Evolutionary conservation across 2,797 vertebrate species (phyloP), one percentile per base, ranked within the genome.

Genomic region (Gallinago stenura): DNA sequence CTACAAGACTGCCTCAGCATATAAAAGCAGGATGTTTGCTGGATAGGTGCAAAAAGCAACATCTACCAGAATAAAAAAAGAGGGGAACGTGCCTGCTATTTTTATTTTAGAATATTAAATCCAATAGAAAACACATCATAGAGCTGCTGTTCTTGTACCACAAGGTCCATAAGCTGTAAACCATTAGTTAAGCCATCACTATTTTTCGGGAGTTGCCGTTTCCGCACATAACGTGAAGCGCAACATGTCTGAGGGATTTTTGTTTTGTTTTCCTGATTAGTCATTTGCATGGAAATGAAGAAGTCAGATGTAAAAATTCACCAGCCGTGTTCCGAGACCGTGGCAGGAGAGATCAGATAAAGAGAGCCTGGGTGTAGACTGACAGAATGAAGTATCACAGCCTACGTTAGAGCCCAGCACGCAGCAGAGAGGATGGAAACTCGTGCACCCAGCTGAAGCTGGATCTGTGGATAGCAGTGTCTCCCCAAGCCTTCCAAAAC

Each of bases 381-480:
- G 73, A 64, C 0, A 66, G 77, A 69, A n/a, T 43, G 26, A 77
- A 87, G 30, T 6, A 24, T 7, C 26, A 6, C 46, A 66, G 72
- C 7, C 72, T 25, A 6, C 4, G 1, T 6, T 6, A 43, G 50
- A 81, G 51, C 21, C 41, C 75, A 56, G 75, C 45, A 64, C 33
- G 8, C 0, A 5, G 26, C 24, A 41, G 22, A 60, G 43, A 60
- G 43, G 56, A 68, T 15, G 30, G 82, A 37, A 53, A 79, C 1
- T 0, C 1, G 0, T 4, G 30, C 24, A 17, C 20, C 43, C 60
- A 66, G 53, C 62, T 2, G 20, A 33, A 88, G n/a, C 9, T 35
- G 26, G 24, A 46, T 6, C 43, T 35, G 26, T 2, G 5, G 0
- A 12, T 6, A 54, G 17, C 8, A 12, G 37, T 1, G 33, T 24